Evolutionary conservation across 2,888 invertebrate genomes (phyloP), one percentile per base, ranked within the genome.

Genomic region (Linyphia triangularis): DNA sequence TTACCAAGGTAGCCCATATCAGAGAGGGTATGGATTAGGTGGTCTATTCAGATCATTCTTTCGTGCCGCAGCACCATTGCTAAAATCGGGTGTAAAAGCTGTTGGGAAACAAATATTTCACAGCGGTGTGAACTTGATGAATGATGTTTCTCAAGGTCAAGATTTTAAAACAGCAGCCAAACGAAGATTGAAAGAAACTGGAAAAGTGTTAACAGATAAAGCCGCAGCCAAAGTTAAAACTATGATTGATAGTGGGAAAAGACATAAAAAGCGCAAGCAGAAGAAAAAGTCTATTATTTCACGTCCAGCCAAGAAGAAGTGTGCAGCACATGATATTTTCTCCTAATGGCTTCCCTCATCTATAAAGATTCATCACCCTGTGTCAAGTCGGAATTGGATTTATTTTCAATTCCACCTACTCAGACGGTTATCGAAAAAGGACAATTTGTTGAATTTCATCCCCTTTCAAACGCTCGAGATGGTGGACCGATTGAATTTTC

Each of bases 1-100:
- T 28, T 78, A 78, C 24, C 78, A 78, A 65, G 78, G 63, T 37
- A 40, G 40, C 1, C 37, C 78, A 2, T 78, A 40, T 40, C 78
- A 78, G 26, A 63, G 37, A 40, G 78, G 65, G 6, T 78, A 78
- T 40, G 78, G 78, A n/a, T 65, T 78, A 5, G 78, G 65, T 19
- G 65, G 65, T 40, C 9, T 78, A 13, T 78, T 78, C 65, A 22
- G 43, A 19, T 78, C 78, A 3, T 40, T 65, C 65, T 78, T 78
- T n/a, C n/a, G 78, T 9, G 63, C 65, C 1, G 78, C 78, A 4
- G 78, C 28, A n/a, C 65, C 78, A 2, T 13, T 78, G 4, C 43
- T 78, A 0, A 78, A 65, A 40, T 63, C 78, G 1, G 78, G 78
- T 13, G 57, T 33, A 3, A 61, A 26, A 24, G n/a, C n/a, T n/a